These are phyloP conservation scores for Limnephilus lunatus DNA, from an alignment of 2,888 invertebrate genomes.

Conservation along the genomic window DNA sequence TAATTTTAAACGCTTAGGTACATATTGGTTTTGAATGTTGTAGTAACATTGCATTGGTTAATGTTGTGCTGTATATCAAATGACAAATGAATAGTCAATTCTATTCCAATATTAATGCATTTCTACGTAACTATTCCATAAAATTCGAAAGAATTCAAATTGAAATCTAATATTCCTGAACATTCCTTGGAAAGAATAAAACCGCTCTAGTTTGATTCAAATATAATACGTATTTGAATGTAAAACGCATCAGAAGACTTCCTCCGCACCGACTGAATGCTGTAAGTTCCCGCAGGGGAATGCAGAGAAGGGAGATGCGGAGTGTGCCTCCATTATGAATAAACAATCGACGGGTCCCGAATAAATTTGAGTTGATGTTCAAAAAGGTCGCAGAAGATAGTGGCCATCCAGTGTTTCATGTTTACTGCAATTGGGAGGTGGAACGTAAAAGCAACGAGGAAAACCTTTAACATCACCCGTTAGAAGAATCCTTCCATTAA, in stretches of 20 bases:
- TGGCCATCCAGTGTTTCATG: slow-evolving; percentile 46
- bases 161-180: slow-evolving; percentile 28
- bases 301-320: slow-evolving; percentile 6
- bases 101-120: too few relatives aligned
- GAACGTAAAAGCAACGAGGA: not conserved
- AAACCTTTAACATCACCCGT: not conserved
- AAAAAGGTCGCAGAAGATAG: slow-evolving; percentile 57
- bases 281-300: not conserved
- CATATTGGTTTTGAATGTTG: too few relatives aligned
- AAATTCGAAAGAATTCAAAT: not conserved
- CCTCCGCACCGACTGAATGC: not conserved
- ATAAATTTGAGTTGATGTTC: slow-evolving; percentile 62
- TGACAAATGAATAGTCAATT: not conserved
- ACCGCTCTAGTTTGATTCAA: slow-evolving; percentile 58
- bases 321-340: slow-evolving; percentile 60
- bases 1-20: too few relatives aligned
- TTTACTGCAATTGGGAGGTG: slow-evolving; percentile 59
- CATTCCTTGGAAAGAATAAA: slow-evolving; percentile 23
- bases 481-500: too few relatives aligned
- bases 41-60: too few relatives aligned
- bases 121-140: not conserved
- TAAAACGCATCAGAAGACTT: slow-evolving; percentile 61
- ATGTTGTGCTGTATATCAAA: too few relatives aligned
- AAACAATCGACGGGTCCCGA: slow-evolving; percentile 64
- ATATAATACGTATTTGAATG: slow-evolving; percentile 65